Evolutionary conservation across 2,797 vertebrate genomes (phyloP).

Genomic region (Chelidonichthys spinosus): DNA sequence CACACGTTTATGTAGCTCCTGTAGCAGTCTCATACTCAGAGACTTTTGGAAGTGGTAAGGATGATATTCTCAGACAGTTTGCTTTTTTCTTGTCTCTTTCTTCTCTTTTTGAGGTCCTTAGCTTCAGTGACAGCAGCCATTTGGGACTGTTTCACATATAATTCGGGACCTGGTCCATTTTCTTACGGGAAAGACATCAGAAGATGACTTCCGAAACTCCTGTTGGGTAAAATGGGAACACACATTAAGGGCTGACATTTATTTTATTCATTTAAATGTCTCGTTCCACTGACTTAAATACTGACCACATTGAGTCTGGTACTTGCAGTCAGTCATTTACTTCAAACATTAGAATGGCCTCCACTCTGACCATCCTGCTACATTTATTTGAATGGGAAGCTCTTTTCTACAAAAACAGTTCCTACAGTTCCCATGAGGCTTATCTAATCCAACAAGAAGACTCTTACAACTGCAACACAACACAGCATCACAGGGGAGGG

Average conservation of each 20-base stretch:
- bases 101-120: neutral
- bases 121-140: neutral
- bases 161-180: neutral
- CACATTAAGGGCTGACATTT: neutral
- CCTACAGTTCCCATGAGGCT: too few species aligned
- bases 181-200: neutral
- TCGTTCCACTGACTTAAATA: too few species aligned
- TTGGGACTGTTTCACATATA: neutral
- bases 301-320: too few species aligned
- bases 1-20: neutral
- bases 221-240: neutral
- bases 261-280: too few species aligned
- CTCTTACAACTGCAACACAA: neutral
- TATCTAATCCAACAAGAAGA: slow-evolving; percentile 1
- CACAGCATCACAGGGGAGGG: neutral
- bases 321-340: too few species aligned
- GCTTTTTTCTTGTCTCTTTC: neutral
- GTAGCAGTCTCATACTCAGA: neutral
- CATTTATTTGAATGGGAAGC: too few species aligned
- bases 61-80: neutral
- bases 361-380: neutral
- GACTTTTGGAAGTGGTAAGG: neutral
- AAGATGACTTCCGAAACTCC: neutral
- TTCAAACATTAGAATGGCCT: too few species aligned
- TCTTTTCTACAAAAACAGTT: too few species aligned